A percentile compares a stretch with the other conserved stretches of the same genome.
These are phyloP conservation scores for Acanthosoma haemorrhoidale DNA, from an alignment of 2,888 invertebrate species.

Conservation along the genomic window DNA sequence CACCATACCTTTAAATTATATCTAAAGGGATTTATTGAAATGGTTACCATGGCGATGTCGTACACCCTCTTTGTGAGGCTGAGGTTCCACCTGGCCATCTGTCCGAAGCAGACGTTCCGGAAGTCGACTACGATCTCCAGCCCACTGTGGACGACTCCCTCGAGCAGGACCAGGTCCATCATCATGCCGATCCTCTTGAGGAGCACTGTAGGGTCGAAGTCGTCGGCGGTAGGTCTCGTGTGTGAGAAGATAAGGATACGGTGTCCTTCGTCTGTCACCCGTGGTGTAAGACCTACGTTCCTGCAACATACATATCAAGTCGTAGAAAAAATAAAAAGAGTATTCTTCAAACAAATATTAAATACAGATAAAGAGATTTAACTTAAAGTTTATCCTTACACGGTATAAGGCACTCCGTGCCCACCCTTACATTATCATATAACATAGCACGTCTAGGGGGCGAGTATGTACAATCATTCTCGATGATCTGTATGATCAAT, in stretches of 20 bases:
- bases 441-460: no score
- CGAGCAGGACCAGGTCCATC: slow-evolving; percentile 38
- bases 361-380: no score
- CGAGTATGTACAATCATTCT: no score
- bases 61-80: slow-evolving; percentile 35
- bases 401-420: no score
- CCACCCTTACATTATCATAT: no score
- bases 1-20: no score
- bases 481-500: no score
- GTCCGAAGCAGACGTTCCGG: slow-evolving; percentile 37
- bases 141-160: slow-evolving; percentile 38
- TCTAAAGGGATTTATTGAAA: no score
- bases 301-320: slow-evolving; percentile 30
- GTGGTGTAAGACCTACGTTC: slow-evolving; percentile 35
- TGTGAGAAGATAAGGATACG: slow-evolving; percentile 39
- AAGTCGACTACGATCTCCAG: slow-evolving; percentile 39
- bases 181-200: slow-evolving; percentile 39
- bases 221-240: slow-evolving; percentile 33
- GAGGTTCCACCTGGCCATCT: slow-evolving; percentile 39
- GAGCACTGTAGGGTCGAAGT: slow-evolving; percentile 39
- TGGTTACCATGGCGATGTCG: slow-evolving; percentile 39
- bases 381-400: no score
- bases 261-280: slow-evolving; percentile 35
- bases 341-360: no score
- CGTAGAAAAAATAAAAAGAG: no score